Evolutionary conservation across 2,797 vertebrate species (phyloP).

Genomic region (Fistularia commersonii): DNA sequence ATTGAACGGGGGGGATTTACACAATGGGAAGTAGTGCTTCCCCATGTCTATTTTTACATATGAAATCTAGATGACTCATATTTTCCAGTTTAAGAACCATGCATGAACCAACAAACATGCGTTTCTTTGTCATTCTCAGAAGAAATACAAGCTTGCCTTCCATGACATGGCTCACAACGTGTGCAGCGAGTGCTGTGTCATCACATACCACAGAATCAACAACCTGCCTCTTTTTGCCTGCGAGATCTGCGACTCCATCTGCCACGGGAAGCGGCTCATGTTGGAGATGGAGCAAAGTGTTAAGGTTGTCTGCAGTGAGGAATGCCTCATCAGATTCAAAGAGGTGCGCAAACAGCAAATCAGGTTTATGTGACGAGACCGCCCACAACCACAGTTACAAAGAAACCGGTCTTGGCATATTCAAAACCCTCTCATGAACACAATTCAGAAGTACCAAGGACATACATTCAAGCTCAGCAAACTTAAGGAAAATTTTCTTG

Average conservation of each 20-base stretch:
- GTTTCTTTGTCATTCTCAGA: constrained; percentile 59
- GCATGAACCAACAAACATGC: not conserved
- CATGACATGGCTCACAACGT: constrained; percentile 79
- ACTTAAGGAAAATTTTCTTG: too few relatives aligned
- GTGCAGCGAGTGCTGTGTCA: constrained; percentile 84
- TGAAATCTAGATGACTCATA: too few relatives aligned
- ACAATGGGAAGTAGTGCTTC: too few relatives aligned
- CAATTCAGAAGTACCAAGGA: too few relatives aligned
- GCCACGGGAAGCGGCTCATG: constrained; percentile 67
- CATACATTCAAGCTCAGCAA: too few relatives aligned
- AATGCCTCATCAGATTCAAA: constrained; percentile 81
- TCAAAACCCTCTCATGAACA: too few relatives aligned
- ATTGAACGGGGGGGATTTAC: too few relatives aligned
- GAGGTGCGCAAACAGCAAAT: constrained; percentile 71
- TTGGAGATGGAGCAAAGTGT: constrained; percentile 76
- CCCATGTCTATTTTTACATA: too few relatives aligned
- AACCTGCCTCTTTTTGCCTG: constrained; percentile 82
- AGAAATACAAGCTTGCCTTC: constrained; percentile 80
- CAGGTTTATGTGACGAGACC: too few relatives aligned
- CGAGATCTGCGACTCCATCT: constrained; percentile 78
- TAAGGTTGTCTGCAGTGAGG: constrained; percentile 82
- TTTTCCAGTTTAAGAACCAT: too few relatives aligned
- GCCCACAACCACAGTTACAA: too few relatives aligned
- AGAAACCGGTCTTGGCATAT: not conserved
- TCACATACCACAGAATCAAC: constrained; percentile 79